Evolutionary conservation across 2,113 vertebrate genomes (phyloP).

Genomic region (Halcyon senegalensis): DNA sequence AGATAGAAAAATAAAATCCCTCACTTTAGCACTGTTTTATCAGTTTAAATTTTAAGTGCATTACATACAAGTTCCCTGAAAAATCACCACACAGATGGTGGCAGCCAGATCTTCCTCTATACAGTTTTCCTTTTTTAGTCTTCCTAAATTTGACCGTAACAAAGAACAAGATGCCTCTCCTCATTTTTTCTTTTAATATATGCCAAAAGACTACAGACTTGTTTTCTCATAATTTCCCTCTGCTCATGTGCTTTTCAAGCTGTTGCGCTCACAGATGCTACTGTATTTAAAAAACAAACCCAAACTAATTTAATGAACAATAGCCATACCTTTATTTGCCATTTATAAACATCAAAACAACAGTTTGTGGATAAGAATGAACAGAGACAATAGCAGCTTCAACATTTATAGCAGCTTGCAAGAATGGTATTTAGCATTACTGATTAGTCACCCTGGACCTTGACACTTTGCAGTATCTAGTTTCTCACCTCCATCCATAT

Average conservation of each 20-base stretch:
- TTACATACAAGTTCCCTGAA: neutral
- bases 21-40: neutral
- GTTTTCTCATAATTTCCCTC: neutral
- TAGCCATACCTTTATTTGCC: conserved; percentile 17
- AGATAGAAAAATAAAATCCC: neutral
- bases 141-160: neutral
- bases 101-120: neutral
- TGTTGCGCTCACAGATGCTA: neutral
- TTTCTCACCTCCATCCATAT: neutral
- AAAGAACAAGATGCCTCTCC: neutral
- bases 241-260: neutral
- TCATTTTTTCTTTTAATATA: neutral
- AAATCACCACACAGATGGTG: neutral
- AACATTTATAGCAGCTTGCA: neutral
- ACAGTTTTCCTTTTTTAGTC: neutral
- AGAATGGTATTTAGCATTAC: neutral
- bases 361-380: neutral
- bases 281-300: neutral
- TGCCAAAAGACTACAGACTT: neutral
- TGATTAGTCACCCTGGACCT: neutral
- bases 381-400: neutral
- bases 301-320: neutral
- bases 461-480: neutral
- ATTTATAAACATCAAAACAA: conserved; percentile 8
- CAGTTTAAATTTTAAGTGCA: neutral